Evolutionary conservation across 2,888 invertebrate genomes (phyloP), one percentile per base, ranked within the genome.

Genomic region (Ctena decussata): DNA sequence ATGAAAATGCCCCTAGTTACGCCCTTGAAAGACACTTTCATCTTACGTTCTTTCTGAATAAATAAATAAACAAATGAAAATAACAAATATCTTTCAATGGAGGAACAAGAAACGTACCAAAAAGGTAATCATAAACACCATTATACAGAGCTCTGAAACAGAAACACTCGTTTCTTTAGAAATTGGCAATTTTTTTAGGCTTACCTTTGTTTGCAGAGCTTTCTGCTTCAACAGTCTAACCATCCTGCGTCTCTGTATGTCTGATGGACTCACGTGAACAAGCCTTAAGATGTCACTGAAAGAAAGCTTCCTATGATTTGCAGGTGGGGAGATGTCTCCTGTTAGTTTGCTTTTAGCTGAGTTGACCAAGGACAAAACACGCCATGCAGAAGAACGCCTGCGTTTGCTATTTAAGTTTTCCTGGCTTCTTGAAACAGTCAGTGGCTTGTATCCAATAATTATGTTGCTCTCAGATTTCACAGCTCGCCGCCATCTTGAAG

Each of bases 331-430:
- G 15, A 27, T 57, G 32, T 37, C 70, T 2, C 24, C 39, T 0
- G 75, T 75, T 15, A 87, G 76, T 73, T 77, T 80, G 41, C 77
- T 71, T 44, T 82, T 82, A 0, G 87, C 87, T 15, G 79, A 76
- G 0, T 77, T 6, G 1, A 87, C 71, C 0, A 80, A 6, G 21
- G 77, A n/a, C 11, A 70, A 70, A 32, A 87, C 46, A 21, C 73
- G 65, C 80, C 79, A 82, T 24, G 18, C 6, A 32, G 69, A 11
- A 18, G 44, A 18, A 1, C 24, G 27, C 12, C 60, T 30, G 39
- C 65, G 32, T 5, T 24, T 24, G 15, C 3, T 15, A 46, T 21
- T 46, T 46, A 46, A 3, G 15, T n/a, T 21, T 35, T 65, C 35
- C 18, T 27, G 60, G 21, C 65, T 65, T 21, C 35, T 65, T 5